Evolutionary conservation across 1,140 invertebrate genomes (phyloP), one percentile per base, ranked within the genome.

Genomic region (Neocloeon triangulifer): DNA sequence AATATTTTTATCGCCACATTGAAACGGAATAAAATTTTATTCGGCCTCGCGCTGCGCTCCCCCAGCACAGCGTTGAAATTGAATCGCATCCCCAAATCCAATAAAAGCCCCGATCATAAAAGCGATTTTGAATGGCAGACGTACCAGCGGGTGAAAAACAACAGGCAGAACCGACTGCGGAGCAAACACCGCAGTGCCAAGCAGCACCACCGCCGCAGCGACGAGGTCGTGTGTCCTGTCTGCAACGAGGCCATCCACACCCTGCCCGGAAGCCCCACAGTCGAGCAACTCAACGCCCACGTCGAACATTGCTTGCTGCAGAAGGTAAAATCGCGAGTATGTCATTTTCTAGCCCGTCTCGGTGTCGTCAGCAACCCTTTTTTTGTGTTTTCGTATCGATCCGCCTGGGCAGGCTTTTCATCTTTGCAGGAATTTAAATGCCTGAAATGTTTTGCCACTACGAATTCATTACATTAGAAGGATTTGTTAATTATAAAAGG

Each of bases 131-230:
- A 9, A 19, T 19, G 5, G 20, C 45, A 66, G 66, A 79, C 75
- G 14, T 82, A 80, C 50, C 71, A 80, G 48, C 58, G 78, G 41
- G 76, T 85, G 37, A 69, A 74, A 43, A 68, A 69, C 25, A 85
- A 85, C 48, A 59, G 79, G 42, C 75, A 80, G 43, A 68, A 72
- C 38, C 54, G 71, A 37, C 56, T 73, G 32, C 53, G 66, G 16
- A 48, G 64, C 17, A 69, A 69, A 43, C 64, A 64, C 40, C 50
- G 71, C 16, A n/a, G n/a, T n/a, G n/a, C n/a, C n/a, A n/a, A n/a
- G n/a, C n/a, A n/a, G n/a, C n/a, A n/a, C n/a, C 73, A 75, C 45
- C 57, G 72, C 30, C 71, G 75, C 52, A 59, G 63, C 21, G 71
- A 74, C 43, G 59, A 73, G 46, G 62, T 61, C 4, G 56, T 61